Base-by-base conservation (phyloP, 2,888 invertebrate species). In the Lucinisca nassula region DNA sequence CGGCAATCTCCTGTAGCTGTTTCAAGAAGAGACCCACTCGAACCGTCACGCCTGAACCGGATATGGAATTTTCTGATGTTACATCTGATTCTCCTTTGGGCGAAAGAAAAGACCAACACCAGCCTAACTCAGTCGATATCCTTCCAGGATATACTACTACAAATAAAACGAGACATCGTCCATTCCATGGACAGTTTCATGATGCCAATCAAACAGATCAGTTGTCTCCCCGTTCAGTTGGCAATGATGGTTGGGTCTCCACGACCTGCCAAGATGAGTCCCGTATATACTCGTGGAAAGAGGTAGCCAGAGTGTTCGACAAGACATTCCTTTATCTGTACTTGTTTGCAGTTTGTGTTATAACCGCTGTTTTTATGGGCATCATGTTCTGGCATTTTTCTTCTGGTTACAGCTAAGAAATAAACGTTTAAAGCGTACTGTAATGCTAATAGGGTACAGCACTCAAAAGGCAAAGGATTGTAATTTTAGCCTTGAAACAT, bases 251-350 rank as follows among this genome's bases (percentile, higher is more conserved):
- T 21, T 67, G 67, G 67, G 35, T 67, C 8, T 67, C 67, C 2
- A 8, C 61, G 1, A 0, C 67, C 35, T 4, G 17, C 35, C 27
- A 6, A 12, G 1, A 14, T 17, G 35, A 32, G 0, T 12, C 35
- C 4, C 17, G 17, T 21, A 67, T 45, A 72, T 79, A 75, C 24
- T 55, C 87, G 0, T 91, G 91, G 91, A 85, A 91, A 67, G 85
- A 88, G 45, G 74, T 87, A 1, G 76, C 91, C 1, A 21, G 79
- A 0, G 49, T 87, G 10, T 58, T 91, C 24, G 91, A 91, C 70
- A 88, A 84, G 84, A 40, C 78, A 0, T 90, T 88, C 32, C 86
- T 90, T 80, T 81, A 87, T 27, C 30, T 91, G 17, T 90, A 86
- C 38, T 45, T 87, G 21, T 30, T 88, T 1, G 55, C 90, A n/a